A percentile compares a stretch with the other conserved stretches of the same genome.
These are phyloP conservation scores for Chloropsis hardwickii DNA, from an alignment of 2,113 vertebrate genomes.

Conservation along the genomic window DNA sequence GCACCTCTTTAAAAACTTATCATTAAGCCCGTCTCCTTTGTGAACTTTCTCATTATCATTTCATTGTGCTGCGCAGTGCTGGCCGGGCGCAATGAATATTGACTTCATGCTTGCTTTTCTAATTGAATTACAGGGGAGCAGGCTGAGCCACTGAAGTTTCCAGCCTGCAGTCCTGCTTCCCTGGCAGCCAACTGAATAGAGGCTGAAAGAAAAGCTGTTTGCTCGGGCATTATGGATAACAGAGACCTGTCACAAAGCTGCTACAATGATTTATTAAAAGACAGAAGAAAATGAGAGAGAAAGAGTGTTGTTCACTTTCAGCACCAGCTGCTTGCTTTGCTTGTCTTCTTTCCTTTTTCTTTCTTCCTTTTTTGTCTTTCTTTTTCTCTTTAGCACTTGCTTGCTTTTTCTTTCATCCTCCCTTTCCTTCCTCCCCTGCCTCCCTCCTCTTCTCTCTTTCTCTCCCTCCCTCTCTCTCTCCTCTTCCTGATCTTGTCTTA, in stretches of 20 bases:
- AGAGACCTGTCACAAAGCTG: slow-evolving; percentile 71
- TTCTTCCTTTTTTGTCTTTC: neutral
- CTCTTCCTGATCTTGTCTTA: neutral
- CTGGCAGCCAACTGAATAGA: slow-evolving; percentile 74
- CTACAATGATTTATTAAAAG: slow-evolving; percentile 79
- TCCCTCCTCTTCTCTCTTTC: neutral
- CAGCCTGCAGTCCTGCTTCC: slow-evolving; percentile 66
- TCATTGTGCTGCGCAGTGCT: slow-evolving; percentile 69
- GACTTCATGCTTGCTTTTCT: slow-evolving; percentile 82
- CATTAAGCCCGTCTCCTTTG: slow-evolving; percentile 65
- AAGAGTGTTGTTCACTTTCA: slow-evolving; percentile 60
- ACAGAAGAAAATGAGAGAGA: slow-evolving; percentile 58
- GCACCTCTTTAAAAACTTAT: slow-evolving; percentile 72
- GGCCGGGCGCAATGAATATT: slow-evolving; percentile 71
- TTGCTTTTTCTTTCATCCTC: neutral
- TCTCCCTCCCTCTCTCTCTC: neutral
- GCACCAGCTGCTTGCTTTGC: slow-evolving; percentile 76
- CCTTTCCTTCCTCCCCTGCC: neutral
- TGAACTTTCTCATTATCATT: slow-evolving; percentile 77
- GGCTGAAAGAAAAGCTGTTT: slow-evolving; percentile 78
- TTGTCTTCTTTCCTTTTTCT: neutral
- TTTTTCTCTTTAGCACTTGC: neutral
- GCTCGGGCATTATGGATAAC: slow-evolving; percentile 75
- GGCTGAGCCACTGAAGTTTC: slow-evolving; percentile 58
- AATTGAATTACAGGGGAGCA: slow-evolving; percentile 77